phyloP scores from a whole-genome alignment of 1,140 invertebrate genomes.

The Plutomurus gul region DNA sequence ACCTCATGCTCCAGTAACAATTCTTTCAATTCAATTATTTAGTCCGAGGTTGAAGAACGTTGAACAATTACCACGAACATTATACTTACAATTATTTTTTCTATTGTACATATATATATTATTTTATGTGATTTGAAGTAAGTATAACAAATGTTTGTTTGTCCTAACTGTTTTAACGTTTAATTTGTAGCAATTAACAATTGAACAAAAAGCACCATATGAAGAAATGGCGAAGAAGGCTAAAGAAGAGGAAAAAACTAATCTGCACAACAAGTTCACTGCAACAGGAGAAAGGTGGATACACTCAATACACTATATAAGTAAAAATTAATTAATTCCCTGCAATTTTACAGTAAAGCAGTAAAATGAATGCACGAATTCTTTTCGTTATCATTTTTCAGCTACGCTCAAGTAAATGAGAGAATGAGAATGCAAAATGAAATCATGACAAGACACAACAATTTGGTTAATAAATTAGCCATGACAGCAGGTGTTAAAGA shows the following conservation, averaged over 20 bases:
- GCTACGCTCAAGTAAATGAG: slow-evolving; percentile 32
- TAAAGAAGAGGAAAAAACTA: slow-evolving; percentile 48
- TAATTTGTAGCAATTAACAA: slow-evolving; percentile 41
- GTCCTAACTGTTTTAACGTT: neutral
- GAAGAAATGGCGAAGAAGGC: slow-evolving; percentile 46
- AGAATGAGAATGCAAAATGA: neutral
- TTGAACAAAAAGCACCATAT: slow-evolving; percentile 41
- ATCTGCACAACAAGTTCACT: slow-evolving; percentile 52
- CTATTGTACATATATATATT: too few species aligned
- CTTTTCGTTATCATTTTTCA: neutral
- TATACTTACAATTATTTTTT: too few species aligned
- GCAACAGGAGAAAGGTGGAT: slow-evolving; percentile 46
- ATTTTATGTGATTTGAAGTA: too few species aligned
- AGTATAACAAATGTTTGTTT: too few species aligned
- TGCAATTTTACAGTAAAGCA: too few species aligned
- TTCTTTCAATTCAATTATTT: too few species aligned
- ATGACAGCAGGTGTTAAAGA: neutral
- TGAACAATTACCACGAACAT: too few species aligned
- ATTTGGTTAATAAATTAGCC: neutral
- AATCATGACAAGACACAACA: neutral
- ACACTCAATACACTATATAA: neutral
- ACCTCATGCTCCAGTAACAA: too few species aligned
- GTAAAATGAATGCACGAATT: too few species aligned
- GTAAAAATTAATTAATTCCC: neutral
- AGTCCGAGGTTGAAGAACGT: too few species aligned